These are phyloP conservation scores for Podarcis muralis DNA, from an alignment of 2,113 vertebrate genomes.

Conservation along the genomic window DNA sequence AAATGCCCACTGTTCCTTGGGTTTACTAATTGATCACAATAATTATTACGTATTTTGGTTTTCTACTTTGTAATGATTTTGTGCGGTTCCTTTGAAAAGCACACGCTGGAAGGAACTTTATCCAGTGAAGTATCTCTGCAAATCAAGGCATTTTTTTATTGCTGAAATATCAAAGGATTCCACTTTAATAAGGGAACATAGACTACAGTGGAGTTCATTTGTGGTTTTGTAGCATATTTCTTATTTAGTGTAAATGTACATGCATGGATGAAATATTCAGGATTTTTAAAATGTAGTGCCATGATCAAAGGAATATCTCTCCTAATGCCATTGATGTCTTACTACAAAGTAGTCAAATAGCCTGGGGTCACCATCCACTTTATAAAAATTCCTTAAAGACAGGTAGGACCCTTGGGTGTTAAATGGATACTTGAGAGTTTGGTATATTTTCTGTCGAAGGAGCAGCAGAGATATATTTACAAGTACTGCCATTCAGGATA, in stretches of 20 bases:
- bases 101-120: slow-evolving; percentile 36
- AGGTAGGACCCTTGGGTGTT: slow-evolving; percentile 60
- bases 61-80: slow-evolving; percentile 10
- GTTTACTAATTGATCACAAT: slow-evolving; percentile 15
- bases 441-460: slow-evolving; percentile 39
- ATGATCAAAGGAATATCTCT: slow-evolving; percentile 67
- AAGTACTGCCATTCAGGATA: slow-evolving; percentile 13
- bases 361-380: slow-evolving; percentile 56
- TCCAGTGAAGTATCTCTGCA: slow-evolving; percentile 28
- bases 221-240: slow-evolving; percentile 54
- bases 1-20: not conserved
- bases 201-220: slow-evolving; percentile 11
- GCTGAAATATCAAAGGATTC: slow-evolving; percentile 38
- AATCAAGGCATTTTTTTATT: slow-evolving; percentile 42
- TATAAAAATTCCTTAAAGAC: slow-evolving; percentile 62
- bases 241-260: slow-evolving; percentile 34
- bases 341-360: slow-evolving; percentile 63
- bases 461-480: slow-evolving; percentile 34
- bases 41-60: slow-evolving; percentile 3
- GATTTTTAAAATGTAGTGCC: slow-evolving; percentile 50
- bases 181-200: slow-evolving; percentile 9
- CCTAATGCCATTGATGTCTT: slow-evolving; percentile 64
- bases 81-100: slow-evolving; percentile 20
- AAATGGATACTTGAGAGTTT: slow-evolving; percentile 1
- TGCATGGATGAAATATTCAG: slow-evolving; percentile 33